Base-by-base conservation (phyloP, 1,140 invertebrate genomes). In the Drosophila parabipectinata region DNA sequence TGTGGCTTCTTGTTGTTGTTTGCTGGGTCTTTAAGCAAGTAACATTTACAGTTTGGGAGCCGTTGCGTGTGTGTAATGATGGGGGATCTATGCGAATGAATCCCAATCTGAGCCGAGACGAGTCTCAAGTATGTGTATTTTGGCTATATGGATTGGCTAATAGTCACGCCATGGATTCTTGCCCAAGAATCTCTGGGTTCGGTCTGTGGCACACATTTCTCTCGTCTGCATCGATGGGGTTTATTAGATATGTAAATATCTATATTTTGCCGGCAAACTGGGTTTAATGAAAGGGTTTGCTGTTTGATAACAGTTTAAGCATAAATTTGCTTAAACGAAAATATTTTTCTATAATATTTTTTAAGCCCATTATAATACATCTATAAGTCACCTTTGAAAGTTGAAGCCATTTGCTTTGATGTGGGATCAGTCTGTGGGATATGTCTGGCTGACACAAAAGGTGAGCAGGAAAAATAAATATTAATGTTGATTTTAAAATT, bases 1-100 rank as follows among this genome's bases (percentile, higher is more conserved):
- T 53, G 51, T 50, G 32, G 39, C 18, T 48, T 58, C 39, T 34
- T 50, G 41, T 14, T 57, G 14, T 10, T 60, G 8, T 39, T 15
- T 63, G 53, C 44, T 69, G 47, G 50, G 63, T 73, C 44, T 83
- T 58, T 61, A 63, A 61, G 54, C 76, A 67, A 85, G 72, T 64
- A 87, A 68, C 81, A 82, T 85, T 87, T 87, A 85, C 82, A 87
- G 82, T 88, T 85, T 87, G 45, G 59, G 62, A 82, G 61, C 69
- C 69, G 71, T 87, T 85, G 82, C 82, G 79, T 85, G 82, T 67
- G 55, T 60, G 52, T 85, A 85, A 85, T 76, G 83, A 82, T 54
- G 59, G 41, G 64, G 63, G 73, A 85, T 81, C 67, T 87, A 74
- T 87, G 78, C 77, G 54, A 85, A 63, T 60, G 51, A 87, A 62